Evolutionary conservation across 2,113 vertebrate genomes (phyloP).

Genomic region (Phrynosoma blainvillii): DNA sequence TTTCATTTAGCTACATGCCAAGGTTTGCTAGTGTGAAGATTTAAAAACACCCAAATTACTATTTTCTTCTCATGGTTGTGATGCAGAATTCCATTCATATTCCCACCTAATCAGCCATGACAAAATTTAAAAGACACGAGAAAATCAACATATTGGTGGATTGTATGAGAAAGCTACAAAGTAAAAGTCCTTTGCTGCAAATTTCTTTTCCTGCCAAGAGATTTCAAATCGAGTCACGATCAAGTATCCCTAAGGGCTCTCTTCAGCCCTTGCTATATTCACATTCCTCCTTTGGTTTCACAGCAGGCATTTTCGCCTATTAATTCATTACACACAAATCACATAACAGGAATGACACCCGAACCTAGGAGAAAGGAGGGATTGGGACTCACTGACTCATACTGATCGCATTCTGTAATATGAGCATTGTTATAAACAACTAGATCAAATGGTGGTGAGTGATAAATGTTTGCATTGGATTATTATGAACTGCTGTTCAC

Average conservation of each 20-base stretch:
- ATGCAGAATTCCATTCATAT: background rate
- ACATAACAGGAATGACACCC: background rate
- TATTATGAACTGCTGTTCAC: background rate
- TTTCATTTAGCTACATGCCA: background rate
- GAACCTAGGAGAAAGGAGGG: background rate
- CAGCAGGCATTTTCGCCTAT: background rate
- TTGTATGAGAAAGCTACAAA: background rate
- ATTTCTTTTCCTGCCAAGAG: background rate
- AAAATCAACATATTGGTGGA: background rate
- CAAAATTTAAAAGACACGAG: background rate
- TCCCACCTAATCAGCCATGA: background rate
- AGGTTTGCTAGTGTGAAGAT: background rate
- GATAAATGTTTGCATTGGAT: background rate
- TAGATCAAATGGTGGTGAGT: background rate
- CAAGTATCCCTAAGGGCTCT: background rate
- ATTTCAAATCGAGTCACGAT: background rate
- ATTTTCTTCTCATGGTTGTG: rapidly evolving
- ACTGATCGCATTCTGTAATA: background rate
- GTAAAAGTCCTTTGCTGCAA: background rate
- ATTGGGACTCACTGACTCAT: background rate
- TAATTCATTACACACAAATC: background rate
- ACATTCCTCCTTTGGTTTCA: constrained; percentile 4
- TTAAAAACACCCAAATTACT: background rate
- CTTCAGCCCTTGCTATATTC: background rate
- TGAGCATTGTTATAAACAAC: background rate